A percentile compares a stretch with the other conserved stretches of the same genome.
phyloP scores from a whole-genome alignment of 1,140 invertebrate genomes.

The Phocides pigmalion region DNA sequence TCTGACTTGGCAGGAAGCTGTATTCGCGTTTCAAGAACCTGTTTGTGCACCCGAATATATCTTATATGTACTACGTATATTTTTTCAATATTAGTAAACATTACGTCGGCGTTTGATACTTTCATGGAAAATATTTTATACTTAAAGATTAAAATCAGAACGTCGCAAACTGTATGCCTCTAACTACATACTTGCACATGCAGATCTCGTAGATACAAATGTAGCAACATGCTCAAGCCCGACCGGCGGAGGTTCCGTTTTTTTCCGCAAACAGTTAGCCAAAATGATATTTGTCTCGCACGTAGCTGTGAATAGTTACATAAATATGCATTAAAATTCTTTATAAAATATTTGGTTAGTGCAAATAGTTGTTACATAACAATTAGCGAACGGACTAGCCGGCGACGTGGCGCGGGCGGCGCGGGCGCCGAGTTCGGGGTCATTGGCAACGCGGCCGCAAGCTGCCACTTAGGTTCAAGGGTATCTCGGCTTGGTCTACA shows the following conservation, averaged over 20 bases:
- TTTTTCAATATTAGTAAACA: slow-evolving; percentile 49
- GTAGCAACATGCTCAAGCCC: slow-evolving; percentile 1
- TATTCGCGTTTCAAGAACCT: slow-evolving; percentile 74
- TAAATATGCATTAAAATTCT: slow-evolving; percentile 24
- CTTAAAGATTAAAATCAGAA: slow-evolving; percentile 13
- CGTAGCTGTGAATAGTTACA: slow-evolving; percentile 29
- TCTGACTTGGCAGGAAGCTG: slow-evolving; percentile 72
- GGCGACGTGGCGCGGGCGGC: slow-evolving; percentile 47
- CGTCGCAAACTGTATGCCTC: slow-evolving; percentile 4
- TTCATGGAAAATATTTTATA: neutral
- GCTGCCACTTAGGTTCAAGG: slow-evolving; percentile 81
- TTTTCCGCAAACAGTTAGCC: slow-evolving; percentile 26
- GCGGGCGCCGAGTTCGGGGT: slow-evolving; percentile 69
- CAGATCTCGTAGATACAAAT: slow-evolving; percentile 33
- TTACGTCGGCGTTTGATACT: slow-evolving; percentile 28
- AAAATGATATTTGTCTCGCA: slow-evolving; percentile 31
- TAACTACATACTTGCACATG: slow-evolving; percentile 25
- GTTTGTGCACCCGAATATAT: slow-evolving; percentile 73
- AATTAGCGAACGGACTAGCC: slow-evolving; percentile 68
- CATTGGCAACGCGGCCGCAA: slow-evolving; percentile 78
- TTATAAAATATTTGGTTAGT: slow-evolving; percentile 57
- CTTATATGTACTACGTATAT: slow-evolving; percentile 40
- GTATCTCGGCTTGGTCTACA: slow-evolving; percentile 71
- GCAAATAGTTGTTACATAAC: slow-evolving; percentile 77
- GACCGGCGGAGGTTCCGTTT: slow-evolving; percentile 20